Evolutionary conservation across 2,888 invertebrate genomes (phyloP).

Genomic region (Trachelus troglodyta): DNA sequence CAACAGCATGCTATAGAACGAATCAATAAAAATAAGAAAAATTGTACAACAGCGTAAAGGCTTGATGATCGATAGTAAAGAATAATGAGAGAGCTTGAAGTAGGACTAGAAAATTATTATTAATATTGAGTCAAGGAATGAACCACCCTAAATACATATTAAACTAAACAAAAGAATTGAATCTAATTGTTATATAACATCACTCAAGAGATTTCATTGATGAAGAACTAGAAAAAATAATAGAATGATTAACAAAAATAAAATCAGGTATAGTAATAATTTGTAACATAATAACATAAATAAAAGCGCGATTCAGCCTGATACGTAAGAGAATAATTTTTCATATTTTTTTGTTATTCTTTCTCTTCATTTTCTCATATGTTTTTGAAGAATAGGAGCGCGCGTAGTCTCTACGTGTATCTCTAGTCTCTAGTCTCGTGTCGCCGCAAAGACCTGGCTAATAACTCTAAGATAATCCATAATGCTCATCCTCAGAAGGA

Average conservation of each 20-base stretch:
- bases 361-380: neutral
- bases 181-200: neutral
- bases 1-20: neutral
- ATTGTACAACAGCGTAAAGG: neutral
- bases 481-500: neutral
- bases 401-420: neutral
- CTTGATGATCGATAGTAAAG: neutral
- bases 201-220: neutral
- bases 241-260: neutral
- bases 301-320: neutral
- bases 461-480: neutral
- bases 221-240: neutral
- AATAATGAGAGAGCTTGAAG: neutral
- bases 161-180: neutral
- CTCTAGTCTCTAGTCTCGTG: neutral
- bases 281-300: neutral
- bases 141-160: neutral
- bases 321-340: neutral
- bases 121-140: neutral
- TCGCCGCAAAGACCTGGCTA: neutral
- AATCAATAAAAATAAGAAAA: neutral
- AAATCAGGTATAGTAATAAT: neutral
- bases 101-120: neutral
- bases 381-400: neutral
- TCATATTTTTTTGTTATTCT: neutral